phyloP scores from a whole-genome alignment of 2,888 invertebrate genomes.

The Xanthostigma xanthostigma region DNA sequence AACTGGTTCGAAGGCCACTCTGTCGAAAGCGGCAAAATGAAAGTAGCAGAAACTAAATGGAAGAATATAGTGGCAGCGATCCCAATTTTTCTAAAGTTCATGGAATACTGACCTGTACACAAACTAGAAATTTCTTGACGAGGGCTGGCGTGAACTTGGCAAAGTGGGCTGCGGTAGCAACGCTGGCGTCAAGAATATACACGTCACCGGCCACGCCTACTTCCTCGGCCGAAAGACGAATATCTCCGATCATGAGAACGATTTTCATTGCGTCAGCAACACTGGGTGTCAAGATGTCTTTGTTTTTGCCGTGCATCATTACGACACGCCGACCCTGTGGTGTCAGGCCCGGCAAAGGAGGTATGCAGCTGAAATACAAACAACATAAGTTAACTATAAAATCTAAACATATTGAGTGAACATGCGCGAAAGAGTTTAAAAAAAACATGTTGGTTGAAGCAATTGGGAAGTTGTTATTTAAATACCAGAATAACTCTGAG shows the following conservation, averaged over 20 bases:
- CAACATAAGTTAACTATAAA: too few relatives aligned
- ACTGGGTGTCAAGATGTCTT: slow-evolving; percentile 52
- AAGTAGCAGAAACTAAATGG: too few relatives aligned
- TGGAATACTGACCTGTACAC: slow-evolving; percentile 42
- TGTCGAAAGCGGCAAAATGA: too few relatives aligned
- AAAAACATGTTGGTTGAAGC: too few relatives aligned
- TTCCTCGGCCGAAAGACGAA: slow-evolving; percentile 59
- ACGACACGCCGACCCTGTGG: slow-evolving; percentile 65
- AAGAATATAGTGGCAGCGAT: too few relatives aligned
- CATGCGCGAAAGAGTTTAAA: too few relatives aligned
- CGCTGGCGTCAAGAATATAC: slow-evolving; percentile 63
- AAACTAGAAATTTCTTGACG: slow-evolving; percentile 73
- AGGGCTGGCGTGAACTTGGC: slow-evolving; percentile 70
- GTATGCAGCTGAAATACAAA: slow-evolving; percentile 45
- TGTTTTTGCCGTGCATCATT: slow-evolving; percentile 54
- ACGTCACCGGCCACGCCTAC: slow-evolving; percentile 75
- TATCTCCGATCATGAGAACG: slow-evolving; percentile 71
- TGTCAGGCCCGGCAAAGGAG: slow-evolving; percentile 68
- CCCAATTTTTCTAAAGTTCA: too few relatives aligned
- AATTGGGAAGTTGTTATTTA: too few relatives aligned
- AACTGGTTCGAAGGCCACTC: too few relatives aligned
- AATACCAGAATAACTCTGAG: too few relatives aligned
- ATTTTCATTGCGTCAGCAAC: slow-evolving; percentile 68
- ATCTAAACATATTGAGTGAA: too few relatives aligned
- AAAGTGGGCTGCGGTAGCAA: slow-evolving; percentile 66